These are phyloP conservation scores for Caenorhabditis sp. DNA, from an alignment of 2,888 invertebrate species.

Conservation along the genomic window DNA sequence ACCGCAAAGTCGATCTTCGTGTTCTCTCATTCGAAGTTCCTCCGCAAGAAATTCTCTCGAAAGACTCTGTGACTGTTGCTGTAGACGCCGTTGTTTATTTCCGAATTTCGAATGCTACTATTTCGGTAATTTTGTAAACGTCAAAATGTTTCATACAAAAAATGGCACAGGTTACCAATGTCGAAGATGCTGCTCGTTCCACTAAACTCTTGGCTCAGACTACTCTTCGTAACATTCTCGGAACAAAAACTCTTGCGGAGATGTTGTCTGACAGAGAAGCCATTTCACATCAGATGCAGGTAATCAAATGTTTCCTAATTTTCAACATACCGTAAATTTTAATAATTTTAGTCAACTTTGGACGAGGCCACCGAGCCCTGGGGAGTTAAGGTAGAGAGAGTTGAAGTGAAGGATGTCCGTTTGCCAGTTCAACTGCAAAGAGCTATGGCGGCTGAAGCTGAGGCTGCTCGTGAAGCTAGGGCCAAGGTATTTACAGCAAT, in stretches of 20 bases:
- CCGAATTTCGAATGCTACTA: conserved; percentile 94
- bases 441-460: conserved; percentile 97
- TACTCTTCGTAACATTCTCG: conserved; percentile 81
- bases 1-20: conserved; percentile 91
- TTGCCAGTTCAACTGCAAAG: conserved; percentile 93
- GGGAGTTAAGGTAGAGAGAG: conserved; percentile 85
- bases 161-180: conserved; percentile 85
- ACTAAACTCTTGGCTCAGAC: conserved; percentile 84
- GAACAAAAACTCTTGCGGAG: conserved; percentile 94
- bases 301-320: too few relatives aligned
- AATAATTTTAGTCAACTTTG: conserved; percentile 82
- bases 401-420: conserved; percentile 88
- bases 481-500: conserved; percentile 75
- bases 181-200: conserved; percentile 83
- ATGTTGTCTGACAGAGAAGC: conserved; percentile 96
- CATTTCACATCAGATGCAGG: conserved; percentile 87
- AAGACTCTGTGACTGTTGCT: conserved; percentile 97
- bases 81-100: conserved; percentile 90
- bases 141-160: not conserved
- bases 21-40: conserved; percentile 97
- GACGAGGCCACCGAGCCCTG: conserved; percentile 85
- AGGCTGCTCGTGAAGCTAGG: conserved; percentile 92
- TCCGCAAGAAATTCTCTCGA: conserved; percentile 89
- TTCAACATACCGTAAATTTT: not conserved
- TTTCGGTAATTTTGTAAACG: conserved; percentile 86